These are phyloP conservation scores for Micoletzkya japonica DNA, from an alignment of 2,888 invertebrate genomes.

Conservation along the genomic window DNA sequence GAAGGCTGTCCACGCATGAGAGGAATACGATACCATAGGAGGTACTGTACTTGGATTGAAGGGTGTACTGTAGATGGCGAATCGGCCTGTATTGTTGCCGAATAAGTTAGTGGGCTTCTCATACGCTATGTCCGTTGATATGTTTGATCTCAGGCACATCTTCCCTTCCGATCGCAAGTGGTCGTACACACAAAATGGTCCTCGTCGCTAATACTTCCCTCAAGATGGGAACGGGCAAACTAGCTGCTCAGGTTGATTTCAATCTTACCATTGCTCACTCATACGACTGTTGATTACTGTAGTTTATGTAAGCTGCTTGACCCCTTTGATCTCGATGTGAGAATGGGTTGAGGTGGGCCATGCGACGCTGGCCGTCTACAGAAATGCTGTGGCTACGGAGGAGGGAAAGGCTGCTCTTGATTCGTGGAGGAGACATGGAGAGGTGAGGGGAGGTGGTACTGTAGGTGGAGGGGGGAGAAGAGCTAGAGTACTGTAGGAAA, in stretches of 20 bases:
- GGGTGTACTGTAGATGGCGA: no score
- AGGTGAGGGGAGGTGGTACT: constrained; percentile 24
- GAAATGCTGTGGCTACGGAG: constrained; percentile 64
- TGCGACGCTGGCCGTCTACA: constrained; percentile 71
- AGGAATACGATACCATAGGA: constrained; percentile 42
- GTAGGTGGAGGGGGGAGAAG: neutral
- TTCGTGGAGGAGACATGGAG: constrained; percentile 41
- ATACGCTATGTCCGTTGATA: no score
- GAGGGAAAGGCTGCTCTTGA: constrained; percentile 48
- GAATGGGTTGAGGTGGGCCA: constrained; percentile 69
- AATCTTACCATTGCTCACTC: neutral
- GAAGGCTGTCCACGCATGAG: no score
- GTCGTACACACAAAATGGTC: constrained; percentile 71
- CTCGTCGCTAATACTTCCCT: constrained; percentile 72
- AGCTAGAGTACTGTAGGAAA: neutral
- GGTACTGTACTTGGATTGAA: no score
- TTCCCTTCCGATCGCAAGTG: neutral
- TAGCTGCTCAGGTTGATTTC: constrained; percentile 68
- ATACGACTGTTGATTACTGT: neutral
- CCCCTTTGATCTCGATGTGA: neutral
- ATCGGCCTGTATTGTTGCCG: no score
- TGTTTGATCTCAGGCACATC: neutral
- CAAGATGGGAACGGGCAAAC: constrained; percentile 73
- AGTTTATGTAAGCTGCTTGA: neutral
- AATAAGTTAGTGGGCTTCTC: no score